A percentile compares a stretch with the other conserved stretches of the same genome.
Conservation (phyloP, 2,797 vertebrate species). For the Danio tinwini region DNA sequence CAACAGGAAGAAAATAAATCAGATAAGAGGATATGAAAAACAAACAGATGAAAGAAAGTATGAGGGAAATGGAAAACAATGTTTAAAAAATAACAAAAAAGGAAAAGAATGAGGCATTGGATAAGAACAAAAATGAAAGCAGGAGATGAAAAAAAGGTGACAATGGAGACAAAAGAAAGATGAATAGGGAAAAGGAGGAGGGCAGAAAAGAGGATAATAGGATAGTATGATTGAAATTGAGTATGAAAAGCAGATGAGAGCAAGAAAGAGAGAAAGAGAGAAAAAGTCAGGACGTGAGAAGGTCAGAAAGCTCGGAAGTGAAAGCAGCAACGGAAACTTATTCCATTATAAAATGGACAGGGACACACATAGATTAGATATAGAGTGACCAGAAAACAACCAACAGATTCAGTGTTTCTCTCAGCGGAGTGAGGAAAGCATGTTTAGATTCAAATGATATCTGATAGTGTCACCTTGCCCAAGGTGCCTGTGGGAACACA, state of each 20-base stretch:
- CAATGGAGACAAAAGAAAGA: conserved; percentile 30
- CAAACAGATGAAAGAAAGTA: background rate
- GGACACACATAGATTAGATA: conserved; percentile 50
- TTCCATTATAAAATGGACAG: conserved; percentile 43
- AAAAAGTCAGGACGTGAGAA: conserved; percentile 27
- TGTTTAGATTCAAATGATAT: conserved; percentile 58
- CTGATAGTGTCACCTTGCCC: conserved; percentile 55
- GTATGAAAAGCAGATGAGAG: conserved; percentile 36
- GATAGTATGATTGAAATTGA: conserved; percentile 49
- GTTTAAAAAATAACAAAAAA: background rate
- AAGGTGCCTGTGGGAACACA: conserved; percentile 50
- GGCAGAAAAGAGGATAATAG: conserved; percentile 53
- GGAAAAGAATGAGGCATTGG: background rate
- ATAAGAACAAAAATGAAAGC: background rate
- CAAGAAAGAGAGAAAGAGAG: conserved; percentile 33
- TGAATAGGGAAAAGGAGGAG: conserved; percentile 35
- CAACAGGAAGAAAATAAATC: background rate
- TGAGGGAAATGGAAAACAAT: background rate
- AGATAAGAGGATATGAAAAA: background rate
- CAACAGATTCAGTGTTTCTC: conserved; percentile 32
- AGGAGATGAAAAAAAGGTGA: conserved; percentile 27
- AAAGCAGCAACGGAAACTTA: conserved; percentile 24
- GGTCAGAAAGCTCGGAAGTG: conserved; percentile 25
- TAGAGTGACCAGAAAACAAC: conserved; percentile 31
- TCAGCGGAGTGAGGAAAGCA: conserved; percentile 19